Conservation (phyloP, 1,140 invertebrate species). For the Teleogryllus occipitalis region DNA sequence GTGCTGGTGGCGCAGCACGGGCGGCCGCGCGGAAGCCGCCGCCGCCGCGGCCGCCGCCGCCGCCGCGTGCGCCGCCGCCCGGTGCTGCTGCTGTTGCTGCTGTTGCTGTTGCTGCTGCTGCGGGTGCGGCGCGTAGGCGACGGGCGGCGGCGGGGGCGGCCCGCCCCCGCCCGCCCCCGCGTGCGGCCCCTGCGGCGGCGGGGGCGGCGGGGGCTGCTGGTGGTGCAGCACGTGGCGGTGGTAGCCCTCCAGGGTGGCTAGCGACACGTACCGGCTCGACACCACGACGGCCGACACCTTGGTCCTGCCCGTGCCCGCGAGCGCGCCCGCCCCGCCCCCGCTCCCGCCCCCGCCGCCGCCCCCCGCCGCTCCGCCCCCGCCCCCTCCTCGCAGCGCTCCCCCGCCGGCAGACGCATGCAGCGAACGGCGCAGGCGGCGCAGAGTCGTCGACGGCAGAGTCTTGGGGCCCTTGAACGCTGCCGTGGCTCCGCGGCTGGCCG, state of each 20-base stretch:
- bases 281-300: background rate
- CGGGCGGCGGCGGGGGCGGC: too few species aligned
- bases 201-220: background rate
- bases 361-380: too few species aligned
- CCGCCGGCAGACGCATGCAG: background rate
- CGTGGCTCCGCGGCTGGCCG: background rate
- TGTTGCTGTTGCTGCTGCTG: background rate
- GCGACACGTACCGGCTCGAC: background rate
- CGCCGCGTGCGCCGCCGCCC: background rate
- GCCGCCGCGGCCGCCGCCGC: too few species aligned
- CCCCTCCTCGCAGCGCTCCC: too few species aligned
- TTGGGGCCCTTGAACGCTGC: slow-evolving; percentile 2
- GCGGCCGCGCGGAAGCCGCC: too few species aligned
- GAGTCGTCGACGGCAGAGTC: background rate
- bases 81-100: background rate
- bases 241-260: background rate
- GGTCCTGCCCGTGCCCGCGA: background rate
- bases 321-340: too few species aligned
- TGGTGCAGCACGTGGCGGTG: background rate
- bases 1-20: background rate
- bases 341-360: too few species aligned
- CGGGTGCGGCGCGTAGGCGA: background rate
- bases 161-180: too few species aligned
- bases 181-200: background rate
- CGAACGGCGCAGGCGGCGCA: background rate